These are phyloP conservation scores for Nematostella vectensis DNA, from an alignment of 92 coral and sea anemone genomes.

Conservation along the genomic window DNA sequence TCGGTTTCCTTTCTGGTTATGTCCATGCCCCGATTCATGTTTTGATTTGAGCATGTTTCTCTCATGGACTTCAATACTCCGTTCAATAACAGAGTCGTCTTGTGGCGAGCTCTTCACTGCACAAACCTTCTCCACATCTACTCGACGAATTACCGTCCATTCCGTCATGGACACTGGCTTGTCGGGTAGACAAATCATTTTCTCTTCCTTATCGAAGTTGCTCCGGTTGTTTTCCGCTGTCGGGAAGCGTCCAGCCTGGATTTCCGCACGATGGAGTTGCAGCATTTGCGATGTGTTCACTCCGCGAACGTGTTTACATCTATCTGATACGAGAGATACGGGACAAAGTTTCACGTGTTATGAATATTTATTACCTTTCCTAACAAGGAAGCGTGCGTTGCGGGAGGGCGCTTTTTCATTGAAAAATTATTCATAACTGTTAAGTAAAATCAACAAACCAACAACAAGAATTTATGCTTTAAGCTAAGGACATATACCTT, in stretches of 20 bases:
- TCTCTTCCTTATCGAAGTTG: background rate
- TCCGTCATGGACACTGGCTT: slow-evolving; percentile 62
- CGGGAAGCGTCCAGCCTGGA: slow-evolving; percentile 9
- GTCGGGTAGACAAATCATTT: slow-evolving; percentile 48
- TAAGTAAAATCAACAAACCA: no score
- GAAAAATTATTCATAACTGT: no score
- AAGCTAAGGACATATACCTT: no score
- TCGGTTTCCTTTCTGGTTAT: slow-evolving; percentile 28
- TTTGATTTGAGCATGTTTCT: slow-evolving; percentile 7
- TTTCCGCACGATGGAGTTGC: background rate
- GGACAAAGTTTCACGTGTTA: slow-evolving; percentile 53
- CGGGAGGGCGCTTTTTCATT: no score
- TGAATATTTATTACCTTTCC: slow-evolving; percentile 35
- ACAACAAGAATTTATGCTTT: no score
- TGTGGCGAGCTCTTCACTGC: slow-evolving; percentile 41
- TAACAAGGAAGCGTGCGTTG: slow-evolving; percentile 8
- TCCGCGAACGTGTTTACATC: slow-evolving; percentile 49
- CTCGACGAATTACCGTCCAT: slow-evolving; percentile 34
- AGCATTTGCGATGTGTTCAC: background rate
- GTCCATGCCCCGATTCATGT: slow-evolving; percentile 7
- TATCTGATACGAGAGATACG: slow-evolving; percentile 19
- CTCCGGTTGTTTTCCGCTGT: background rate
- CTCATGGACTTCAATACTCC: slow-evolving; percentile 35
- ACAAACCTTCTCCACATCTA: slow-evolving; percentile 42
- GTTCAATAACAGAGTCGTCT: slow-evolving; percentile 48